These are phyloP conservation scores for Chrysaora quinquecirrha DNA, from an alignment of 30 jellyfish, hydroid and myxozoan genomes.

Conservation along the genomic window DNA sequence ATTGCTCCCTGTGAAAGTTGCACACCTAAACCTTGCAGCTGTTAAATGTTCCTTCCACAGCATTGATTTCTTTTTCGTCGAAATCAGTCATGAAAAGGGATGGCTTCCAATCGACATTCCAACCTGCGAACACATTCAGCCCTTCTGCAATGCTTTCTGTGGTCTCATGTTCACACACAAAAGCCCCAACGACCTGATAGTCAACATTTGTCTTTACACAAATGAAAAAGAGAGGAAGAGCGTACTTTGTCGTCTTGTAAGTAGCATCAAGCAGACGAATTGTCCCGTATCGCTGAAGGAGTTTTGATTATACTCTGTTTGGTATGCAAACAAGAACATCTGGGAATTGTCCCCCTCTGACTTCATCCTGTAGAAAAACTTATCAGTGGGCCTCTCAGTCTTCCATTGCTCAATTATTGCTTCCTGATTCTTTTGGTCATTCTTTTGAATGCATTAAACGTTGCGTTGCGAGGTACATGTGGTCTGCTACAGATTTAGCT, in stretches of 20 bases:
- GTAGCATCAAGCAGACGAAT: slow-evolving; percentile 39
- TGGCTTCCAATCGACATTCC: slow-evolving; percentile 61
- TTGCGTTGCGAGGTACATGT: slow-evolving; percentile 27
- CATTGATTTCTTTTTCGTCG: slow-evolving; percentile 57
- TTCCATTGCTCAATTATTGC: slow-evolving; percentile 7
- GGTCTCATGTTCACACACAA: slow-evolving; percentile 38
- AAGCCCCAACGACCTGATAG: slow-evolving; percentile 44
- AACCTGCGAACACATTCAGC: slow-evolving; percentile 7
- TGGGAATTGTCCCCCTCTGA: background rate
- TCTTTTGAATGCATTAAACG: slow-evolving; percentile 4
- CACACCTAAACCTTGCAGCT: slow-evolving; percentile 35
- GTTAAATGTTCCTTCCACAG: slow-evolving; percentile 9
- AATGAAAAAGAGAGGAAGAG: slow-evolving; percentile 27
- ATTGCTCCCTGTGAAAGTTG: slow-evolving; percentile 61
- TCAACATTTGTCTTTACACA: slow-evolving; percentile 48
- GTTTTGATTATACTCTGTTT: slow-evolving; percentile 2
- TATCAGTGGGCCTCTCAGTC: slow-evolving; percentile 4
- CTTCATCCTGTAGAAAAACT: slow-evolving; percentile 8
- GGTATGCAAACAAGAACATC: slow-evolving; percentile 6
- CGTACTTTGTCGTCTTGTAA: slow-evolving; percentile 32
- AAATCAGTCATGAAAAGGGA: slow-evolving; percentile 45
- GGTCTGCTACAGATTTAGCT: slow-evolving; percentile 12
- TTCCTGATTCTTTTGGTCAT: slow-evolving; percentile 30
- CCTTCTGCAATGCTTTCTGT: slow-evolving; percentile 32
- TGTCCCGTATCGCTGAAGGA: slow-evolving; percentile 8